Percentiles rank a stretch among this genome's conserved stretches.
These are phyloP conservation scores for Channallabes apus DNA, from an alignment of 2,797 vertebrate genomes.

Conservation along the genomic window DNA sequence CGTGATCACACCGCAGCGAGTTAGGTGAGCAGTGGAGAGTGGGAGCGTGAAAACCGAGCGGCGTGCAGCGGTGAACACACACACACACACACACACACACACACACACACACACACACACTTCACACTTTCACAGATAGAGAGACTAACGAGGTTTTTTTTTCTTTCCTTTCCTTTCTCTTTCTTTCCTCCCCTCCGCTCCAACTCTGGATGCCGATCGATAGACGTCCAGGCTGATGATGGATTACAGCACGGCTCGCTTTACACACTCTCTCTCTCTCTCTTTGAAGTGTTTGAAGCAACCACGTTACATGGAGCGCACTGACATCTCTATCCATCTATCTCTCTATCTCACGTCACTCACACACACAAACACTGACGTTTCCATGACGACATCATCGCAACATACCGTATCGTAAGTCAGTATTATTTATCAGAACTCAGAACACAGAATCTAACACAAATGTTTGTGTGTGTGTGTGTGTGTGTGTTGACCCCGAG, in stretches of 20 bases:
- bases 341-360: constrained; percentile 55
- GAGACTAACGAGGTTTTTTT: constrained; percentile 14
- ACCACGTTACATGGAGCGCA: constrained; percentile 28
- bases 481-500: not conserved
- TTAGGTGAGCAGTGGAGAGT: constrained; percentile 55
- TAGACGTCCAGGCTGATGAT: constrained; percentile 61
- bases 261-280: constrained; percentile 59
- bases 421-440: not conserved
- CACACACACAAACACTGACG: not conserved
- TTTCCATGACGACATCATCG: no score
- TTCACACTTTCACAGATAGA: not conserved
- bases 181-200: constrained; percentile 33
- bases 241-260: constrained; percentile 56
- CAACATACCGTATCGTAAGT: not conserved
- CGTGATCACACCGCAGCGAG: constrained; percentile 52
- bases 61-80: constrained; percentile 32
- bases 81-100: constrained; percentile 40
- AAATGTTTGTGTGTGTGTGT: not conserved
- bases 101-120: constrained; percentile 28
- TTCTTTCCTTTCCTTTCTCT: not conserved
- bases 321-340: constrained; percentile 56
- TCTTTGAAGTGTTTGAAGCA: constrained; percentile 50
- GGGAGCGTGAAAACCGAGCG: constrained; percentile 53
- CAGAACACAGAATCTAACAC: not conserved
- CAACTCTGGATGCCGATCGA: constrained; percentile 55